Conservation (phyloP, 2,888 invertebrate genomes). For the Drosophila demipolita region DNA sequence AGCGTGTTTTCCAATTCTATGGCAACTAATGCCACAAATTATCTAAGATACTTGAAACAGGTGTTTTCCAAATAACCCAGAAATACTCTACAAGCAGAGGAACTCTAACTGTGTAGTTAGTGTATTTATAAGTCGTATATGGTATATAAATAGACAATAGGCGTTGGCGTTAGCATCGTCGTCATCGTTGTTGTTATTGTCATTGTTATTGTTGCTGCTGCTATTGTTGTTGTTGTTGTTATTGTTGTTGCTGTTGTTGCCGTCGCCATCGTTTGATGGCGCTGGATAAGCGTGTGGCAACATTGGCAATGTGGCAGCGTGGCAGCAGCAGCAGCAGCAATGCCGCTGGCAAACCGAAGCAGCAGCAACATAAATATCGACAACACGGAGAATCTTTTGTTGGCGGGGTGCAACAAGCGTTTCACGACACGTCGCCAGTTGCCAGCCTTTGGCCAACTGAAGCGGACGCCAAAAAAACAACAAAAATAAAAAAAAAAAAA, state of each 20-base stretch:
- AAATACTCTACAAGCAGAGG: not conserved
- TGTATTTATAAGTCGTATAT: conserved; percentile 16
- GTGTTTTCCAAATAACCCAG: not conserved
- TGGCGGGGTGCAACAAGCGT: conserved; percentile 77
- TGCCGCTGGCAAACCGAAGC: conserved; percentile 73
- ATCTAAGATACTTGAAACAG: not conserved
- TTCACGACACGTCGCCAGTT: conserved; percentile 69
- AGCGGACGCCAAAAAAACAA: conserved; percentile 65
- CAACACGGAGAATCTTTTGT: conserved; percentile 46
- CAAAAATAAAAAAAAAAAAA: conserved; percentile 17
- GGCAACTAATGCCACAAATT: not conserved
- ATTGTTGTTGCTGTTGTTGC: conserved; percentile 45
- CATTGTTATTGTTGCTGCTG: conserved; percentile 49
- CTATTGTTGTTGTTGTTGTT: conserved; percentile 25
- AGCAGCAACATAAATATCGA: conserved; percentile 27
- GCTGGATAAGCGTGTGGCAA: conserved; percentile 75
- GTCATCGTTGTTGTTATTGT: conserved; percentile 48
- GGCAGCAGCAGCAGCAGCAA: conserved; percentile 61
- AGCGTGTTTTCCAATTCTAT: not conserved
- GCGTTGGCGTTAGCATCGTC: conserved; percentile 37
- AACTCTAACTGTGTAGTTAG: not conserved
- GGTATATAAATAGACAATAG: conserved; percentile 13
- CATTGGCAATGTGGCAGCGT: conserved; percentile 2
- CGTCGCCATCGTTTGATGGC: conserved; percentile 76
- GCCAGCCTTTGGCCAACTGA: conserved; percentile 71